Evolutionary conservation across 1,140 invertebrate genomes (phyloP).

Genomic region (Caerostris extrusa): DNA sequence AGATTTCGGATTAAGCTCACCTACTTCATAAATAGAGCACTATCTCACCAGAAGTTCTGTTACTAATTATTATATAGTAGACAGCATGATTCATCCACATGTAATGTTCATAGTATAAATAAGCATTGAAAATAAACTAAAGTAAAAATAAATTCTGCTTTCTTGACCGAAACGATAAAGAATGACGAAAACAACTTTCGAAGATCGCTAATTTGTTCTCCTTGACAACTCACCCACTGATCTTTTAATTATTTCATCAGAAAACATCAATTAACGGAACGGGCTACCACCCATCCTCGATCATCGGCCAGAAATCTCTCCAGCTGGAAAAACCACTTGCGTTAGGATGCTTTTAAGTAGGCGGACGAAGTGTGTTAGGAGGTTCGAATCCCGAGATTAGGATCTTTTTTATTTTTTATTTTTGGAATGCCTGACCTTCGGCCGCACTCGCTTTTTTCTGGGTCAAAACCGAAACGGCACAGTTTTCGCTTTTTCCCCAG

Average conservation of each 20-base stretch:
- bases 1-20: too few relatives aligned
- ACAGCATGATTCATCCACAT: too few relatives aligned
- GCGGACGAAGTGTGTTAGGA: constrained; percentile 55
- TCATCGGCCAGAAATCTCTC: background rate
- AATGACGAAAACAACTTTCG: too few relatives aligned
- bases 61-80: too few relatives aligned
- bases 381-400: constrained; percentile 31
- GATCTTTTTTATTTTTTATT: background rate
- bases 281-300: background rate
- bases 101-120: too few relatives aligned
- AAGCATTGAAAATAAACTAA: too few relatives aligned
- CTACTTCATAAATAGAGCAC: too few relatives aligned
- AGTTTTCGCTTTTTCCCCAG: constrained; percentile 12
- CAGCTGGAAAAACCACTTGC: background rate
- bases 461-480: constrained; percentile 56
- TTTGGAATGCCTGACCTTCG: constrained; percentile 49
- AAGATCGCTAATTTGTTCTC: background rate
- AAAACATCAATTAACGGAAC: background rate
- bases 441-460: constrained; percentile 45
- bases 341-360: constrained; percentile 5
- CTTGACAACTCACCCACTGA: background rate
- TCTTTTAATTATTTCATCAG: background rate
- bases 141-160: too few relatives aligned
- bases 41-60: too few relatives aligned
- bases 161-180: too few relatives aligned